Base-by-base conservation (phyloP, 64 coral and sea anemone genomes). In the Stichodactyla helianthus region DNA sequence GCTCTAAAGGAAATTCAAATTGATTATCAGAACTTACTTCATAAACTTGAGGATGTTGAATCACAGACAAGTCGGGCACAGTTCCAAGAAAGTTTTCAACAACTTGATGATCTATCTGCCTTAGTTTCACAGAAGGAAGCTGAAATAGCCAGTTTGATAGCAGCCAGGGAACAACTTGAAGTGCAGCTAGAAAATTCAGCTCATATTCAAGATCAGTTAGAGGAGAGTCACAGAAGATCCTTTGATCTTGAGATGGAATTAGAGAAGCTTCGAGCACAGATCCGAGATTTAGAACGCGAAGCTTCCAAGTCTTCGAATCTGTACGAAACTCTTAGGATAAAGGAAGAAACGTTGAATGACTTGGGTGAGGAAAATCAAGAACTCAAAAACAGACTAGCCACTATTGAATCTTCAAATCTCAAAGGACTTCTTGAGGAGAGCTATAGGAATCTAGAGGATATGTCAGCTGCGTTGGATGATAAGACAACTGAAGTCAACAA, bases 361-460 rank as follows among this genome's bases (percentile, higher is more conserved):
- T 54, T 91, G 12, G 79, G 74, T 76, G 84, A 83, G 27, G 95
- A 97, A 71, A 97, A 93, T 86, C 86, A 97, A 80, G 92, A 97
- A 10, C 54, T 97, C 54, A 93, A 88, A 83, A 50, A 68, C 31
- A 83, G 90, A 54, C 53, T 96, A 28, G 59, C 80, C 18, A 84
- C 86, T 84, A 77, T 90, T 59, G 94, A 93, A 63, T 84, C 94
- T 18, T 87, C 94, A 60, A 87, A 93, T 79, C 50, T 96, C 20
- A 96, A 93, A 78, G 88, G 60, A 16, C 94, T 96, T 52, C 89
- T 96, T 22, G 94, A 93, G 78, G 88, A 96, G 56, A 93, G 94
- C 54, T 92, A 96, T 54, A 87, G 44, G 55, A 96, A 93, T 65
- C 88, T 96, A 4, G 84, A 96, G 53, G 87, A 90, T 27, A 54